A percentile compares a stretch with the other conserved stretches of the same genome.
Evolutionary conservation across 1,140 invertebrate genomes (phyloP).

Genomic region (Nymphalis io): DNA sequence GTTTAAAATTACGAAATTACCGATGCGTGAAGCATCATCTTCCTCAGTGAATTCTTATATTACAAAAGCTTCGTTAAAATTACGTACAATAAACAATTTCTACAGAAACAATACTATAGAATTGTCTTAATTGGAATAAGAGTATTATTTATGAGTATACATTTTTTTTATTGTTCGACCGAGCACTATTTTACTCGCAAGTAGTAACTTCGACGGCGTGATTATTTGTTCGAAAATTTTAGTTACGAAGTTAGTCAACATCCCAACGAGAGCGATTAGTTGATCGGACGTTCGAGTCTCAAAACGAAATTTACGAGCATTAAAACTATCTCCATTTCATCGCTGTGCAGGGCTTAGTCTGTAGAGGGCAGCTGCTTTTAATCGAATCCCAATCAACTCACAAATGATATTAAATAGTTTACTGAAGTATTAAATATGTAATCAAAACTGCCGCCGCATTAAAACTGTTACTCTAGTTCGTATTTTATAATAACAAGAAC

Average conservation of each 20-base stretch:
- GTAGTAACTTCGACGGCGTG: slow-evolving; percentile 14
- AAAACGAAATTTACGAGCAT: slow-evolving; percentile 75
- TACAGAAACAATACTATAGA: not conserved
- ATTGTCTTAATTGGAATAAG: not conserved
- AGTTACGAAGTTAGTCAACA: slow-evolving; percentile 58
- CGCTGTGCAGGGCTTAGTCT: slow-evolving; percentile 53
- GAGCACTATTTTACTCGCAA: not conserved
- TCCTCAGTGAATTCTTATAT: slow-evolving; percentile 14
- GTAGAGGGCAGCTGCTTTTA: slow-evolving; percentile 61
- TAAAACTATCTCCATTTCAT: slow-evolving; percentile 76
- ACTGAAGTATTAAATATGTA: slow-evolving; percentile 67
- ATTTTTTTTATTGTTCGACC: not conserved
- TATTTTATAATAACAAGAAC: slow-evolving; percentile 48
- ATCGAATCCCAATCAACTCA: slow-evolving; percentile 73
- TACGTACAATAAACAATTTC: slow-evolving; percentile 10
- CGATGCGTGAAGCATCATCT: slow-evolving; percentile 48
- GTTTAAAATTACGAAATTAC: slow-evolving; percentile 57
- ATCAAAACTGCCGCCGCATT: slow-evolving; percentile 65
- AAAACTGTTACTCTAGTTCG: slow-evolving; percentile 53
- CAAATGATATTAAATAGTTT: slow-evolving; percentile 67
- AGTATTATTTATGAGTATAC: not conserved
- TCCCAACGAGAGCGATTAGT: slow-evolving; percentile 62
- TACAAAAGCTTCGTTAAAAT: slow-evolving; percentile 26
- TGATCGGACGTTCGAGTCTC: slow-evolving; percentile 58
- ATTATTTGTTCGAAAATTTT: slow-evolving; percentile 51